Evolutionary conservation across 2,888 invertebrate genomes (phyloP).

Genomic region (Hirtodrosophila duncani): DNA sequence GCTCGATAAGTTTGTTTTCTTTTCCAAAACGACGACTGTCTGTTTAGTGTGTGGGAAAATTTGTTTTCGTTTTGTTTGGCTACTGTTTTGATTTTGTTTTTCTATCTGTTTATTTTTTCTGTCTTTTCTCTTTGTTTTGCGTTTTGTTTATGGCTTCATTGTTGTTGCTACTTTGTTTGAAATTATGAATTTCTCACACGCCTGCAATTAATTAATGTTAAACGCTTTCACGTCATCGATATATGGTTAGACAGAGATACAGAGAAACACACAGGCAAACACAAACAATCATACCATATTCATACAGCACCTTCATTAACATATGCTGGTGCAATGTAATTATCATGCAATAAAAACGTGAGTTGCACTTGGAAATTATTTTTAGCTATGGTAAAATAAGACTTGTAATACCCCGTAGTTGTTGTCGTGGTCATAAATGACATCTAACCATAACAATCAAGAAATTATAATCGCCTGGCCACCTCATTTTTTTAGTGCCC

Average conservation of each 20-base stretch:
- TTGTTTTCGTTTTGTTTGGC: constrained; percentile 8
- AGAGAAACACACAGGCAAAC: not conserved
- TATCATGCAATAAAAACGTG: constrained; percentile 59
- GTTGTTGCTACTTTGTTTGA: constrained; percentile 8
- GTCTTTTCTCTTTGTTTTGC: not conserved
- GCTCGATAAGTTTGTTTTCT: constrained; percentile 29
- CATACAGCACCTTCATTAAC: constrained; percentile 40
- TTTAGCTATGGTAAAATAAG: constrained; percentile 3
- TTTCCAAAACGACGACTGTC: not conserved
- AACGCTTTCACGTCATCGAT: constrained; percentile 58
- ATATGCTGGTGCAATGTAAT: constrained; percentile 41
- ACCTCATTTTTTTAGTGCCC: too few relatives aligned
- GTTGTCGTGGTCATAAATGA: too few relatives aligned
- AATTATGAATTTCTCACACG: constrained; percentile 63
- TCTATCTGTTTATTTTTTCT: constrained; percentile 34
- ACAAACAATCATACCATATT: not conserved
- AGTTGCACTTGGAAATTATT: constrained; percentile 47
- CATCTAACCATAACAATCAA: too few relatives aligned
- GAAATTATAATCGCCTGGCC: too few relatives aligned
- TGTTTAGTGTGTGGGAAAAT: constrained; percentile 39
- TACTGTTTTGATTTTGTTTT: constrained; percentile 12
- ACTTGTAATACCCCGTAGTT: too few relatives aligned
- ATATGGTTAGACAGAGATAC: constrained; percentile 6
- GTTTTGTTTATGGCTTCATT: constrained; percentile 10
- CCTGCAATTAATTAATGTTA: constrained; percentile 57